phyloP scores from a whole-genome alignment of 2,113 vertebrate genomes.

The Saimiri boliviensis region DNA sequence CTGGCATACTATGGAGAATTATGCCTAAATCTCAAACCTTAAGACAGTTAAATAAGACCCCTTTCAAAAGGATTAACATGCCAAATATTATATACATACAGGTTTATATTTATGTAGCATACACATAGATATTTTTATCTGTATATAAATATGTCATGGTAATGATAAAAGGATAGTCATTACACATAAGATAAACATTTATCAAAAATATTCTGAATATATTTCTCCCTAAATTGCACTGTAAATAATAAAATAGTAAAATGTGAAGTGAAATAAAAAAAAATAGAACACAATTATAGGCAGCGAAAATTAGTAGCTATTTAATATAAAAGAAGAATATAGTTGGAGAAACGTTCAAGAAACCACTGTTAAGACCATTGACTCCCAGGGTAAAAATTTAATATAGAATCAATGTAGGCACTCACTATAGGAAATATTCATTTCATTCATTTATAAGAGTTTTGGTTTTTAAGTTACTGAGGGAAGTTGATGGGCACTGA shows the following conservation, averaged over 20 bases:
- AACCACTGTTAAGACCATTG: background rate
- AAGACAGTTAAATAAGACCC: background rate
- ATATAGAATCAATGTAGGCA: background rate
- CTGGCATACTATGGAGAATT: background rate
- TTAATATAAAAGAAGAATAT: background rate
- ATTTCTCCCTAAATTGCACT: constrained; percentile 9
- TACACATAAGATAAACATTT: background rate
- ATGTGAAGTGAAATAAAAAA: background rate
- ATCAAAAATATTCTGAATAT: background rate
- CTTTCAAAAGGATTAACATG: background rate
- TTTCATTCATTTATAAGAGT: background rate
- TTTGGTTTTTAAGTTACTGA: background rate
- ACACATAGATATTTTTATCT: background rate
- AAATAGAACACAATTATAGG: background rate
- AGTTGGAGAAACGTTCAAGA: background rate
- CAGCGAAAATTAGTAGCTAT: background rate
- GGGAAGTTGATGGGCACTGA: background rate
- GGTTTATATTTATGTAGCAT: background rate
- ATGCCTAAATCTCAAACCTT: background rate
- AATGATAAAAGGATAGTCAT: background rate
- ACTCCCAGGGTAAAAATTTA: background rate
- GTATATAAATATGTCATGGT: background rate
- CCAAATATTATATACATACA: background rate
- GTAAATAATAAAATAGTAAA: background rate
- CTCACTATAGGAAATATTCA: background rate